These are phyloP conservation scores for Gadopsis marmoratus DNA, from an alignment of 2,797 vertebrate genomes.

Conservation along the genomic window DNA sequence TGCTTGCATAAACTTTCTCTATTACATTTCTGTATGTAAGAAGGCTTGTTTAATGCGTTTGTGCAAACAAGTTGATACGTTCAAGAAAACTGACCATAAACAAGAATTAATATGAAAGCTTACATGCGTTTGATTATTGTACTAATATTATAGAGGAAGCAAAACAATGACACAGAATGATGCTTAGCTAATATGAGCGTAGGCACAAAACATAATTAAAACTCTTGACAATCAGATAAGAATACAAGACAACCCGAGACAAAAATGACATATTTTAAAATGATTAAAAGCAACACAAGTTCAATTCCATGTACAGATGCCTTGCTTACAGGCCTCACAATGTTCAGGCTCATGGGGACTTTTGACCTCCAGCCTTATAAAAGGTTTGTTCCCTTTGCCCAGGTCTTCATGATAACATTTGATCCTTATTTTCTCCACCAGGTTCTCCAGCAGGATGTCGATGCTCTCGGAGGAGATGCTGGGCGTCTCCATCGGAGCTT, in stretches of 20 bases:
- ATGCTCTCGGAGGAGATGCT: constrained; percentile 37
- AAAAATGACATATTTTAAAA: background rate
- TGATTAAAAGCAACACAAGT: too few species aligned
- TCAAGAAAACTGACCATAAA: background rate
- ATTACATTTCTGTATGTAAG: background rate
- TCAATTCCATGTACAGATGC: constrained; percentile 56
- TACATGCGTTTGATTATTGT: background rate
- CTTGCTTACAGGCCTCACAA: constrained; percentile 77
- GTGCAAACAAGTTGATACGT: background rate
- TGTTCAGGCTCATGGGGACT: constrained; percentile 77
- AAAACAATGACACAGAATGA: background rate
- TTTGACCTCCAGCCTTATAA: constrained; percentile 18
- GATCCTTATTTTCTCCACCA: constrained; percentile 76
- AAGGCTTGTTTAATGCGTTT: background rate
- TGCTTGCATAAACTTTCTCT: background rate
- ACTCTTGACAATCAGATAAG: background rate
- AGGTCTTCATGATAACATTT: constrained; percentile 74
- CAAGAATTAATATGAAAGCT: background rate
- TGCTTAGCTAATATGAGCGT: background rate
- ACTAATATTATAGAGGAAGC: background rate
- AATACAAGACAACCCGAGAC: background rate
- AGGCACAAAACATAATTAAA: background rate
- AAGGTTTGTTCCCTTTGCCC: background rate
- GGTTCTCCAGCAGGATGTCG: constrained; percentile 69
- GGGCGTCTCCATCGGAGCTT: constrained; percentile 58